Evolutionary conservation across 2,888 invertebrate genomes (phyloP), one percentile per base, ranked within the genome.

Genomic region (Muschampia plurimacula): DNA sequence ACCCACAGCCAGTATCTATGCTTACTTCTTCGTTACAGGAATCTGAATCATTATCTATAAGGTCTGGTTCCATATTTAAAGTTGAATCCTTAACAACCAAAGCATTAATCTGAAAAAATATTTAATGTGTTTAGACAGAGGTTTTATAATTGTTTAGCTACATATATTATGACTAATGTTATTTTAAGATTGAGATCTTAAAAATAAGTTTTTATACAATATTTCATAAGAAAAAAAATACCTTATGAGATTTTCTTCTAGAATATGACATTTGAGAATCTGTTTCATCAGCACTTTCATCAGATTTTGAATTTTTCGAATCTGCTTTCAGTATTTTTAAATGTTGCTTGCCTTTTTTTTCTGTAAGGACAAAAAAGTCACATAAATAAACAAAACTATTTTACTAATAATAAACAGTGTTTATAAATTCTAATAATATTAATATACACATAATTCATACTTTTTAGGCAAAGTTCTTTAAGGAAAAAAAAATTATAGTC

Each of bases 1-100:
- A 93, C 10, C 92, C 93, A 63, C 89, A 79, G 1, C 94, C 93
- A 2, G 92, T 91, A 76, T 94, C 94, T 68, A 88, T 80, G 78
- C 90, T 92, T 6, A 83, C 80, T 36, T 80, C 75, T 77, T 87
- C 89, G 80, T 83, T 82, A 71, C 81, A 82, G 62, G 74, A 81
- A 77, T 83, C 82, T 32, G 81, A 82, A 72, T 81, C 81, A 15
- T 74, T 73, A 64, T 79, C 80, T 5, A 59, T 57, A 44, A 62
- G 41, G 66, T 44, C 41, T 32, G 59, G 39, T 44, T 67, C 57
- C 13, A 9, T 5, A 55, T 36, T 55, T 5, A 36, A 66, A 6
- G 36, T 59, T 39, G 41, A 9, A 13, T 66, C 13, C 8, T 71
- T 5, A 9, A 6, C n/a, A 32, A n/a, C 22, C 28, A 32, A 15